phyloP scores from a whole-genome alignment of 2,888 invertebrate genomes.

The Anodontia alba region DNA sequence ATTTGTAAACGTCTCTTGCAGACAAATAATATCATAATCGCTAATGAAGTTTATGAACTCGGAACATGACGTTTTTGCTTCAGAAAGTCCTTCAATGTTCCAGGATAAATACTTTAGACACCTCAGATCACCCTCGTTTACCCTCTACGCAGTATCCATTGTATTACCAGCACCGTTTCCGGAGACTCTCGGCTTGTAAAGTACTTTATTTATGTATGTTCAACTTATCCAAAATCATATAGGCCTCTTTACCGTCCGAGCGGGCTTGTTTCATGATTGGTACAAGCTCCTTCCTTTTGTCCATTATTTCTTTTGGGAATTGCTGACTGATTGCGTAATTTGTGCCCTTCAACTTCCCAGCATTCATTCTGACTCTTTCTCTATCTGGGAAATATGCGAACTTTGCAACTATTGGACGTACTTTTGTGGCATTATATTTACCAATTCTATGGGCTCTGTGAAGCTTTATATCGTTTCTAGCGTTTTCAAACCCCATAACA shows the following conservation, averaged over 20 bases:
- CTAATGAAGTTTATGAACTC: slow-evolving; percentile 10
- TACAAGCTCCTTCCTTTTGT: not conserved
- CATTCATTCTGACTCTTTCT: not conserved
- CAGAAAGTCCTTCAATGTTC: slow-evolving; percentile 19
- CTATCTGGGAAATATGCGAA: not conserved
- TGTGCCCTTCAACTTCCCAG: not conserved
- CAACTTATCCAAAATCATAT: slow-evolving; percentile 12
- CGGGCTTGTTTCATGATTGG: slow-evolving; percentile 20
- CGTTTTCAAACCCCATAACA: not conserved
- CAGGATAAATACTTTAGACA: not conserved
- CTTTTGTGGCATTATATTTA: not conserved
- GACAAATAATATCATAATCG: slow-evolving; percentile 7
- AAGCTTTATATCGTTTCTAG: not conserved
- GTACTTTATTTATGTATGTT: slow-evolving; percentile 24
- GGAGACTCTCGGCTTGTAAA: slow-evolving; percentile 11
- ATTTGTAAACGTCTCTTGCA: slow-evolving; percentile 1
- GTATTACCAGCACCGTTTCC: not conserved
- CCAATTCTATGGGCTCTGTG: slow-evolving; percentile 1
- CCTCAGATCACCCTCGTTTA: not conserved
- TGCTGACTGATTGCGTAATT: not conserved
- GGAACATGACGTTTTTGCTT: not conserved
- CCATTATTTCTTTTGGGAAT: not conserved
- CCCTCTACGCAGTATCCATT: not conserved
- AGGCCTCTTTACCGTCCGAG: not conserved
- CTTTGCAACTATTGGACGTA: not conserved